Conservation (phyloP, 2,888 invertebrate genomes). For the Philereme vetulata region DNA sequence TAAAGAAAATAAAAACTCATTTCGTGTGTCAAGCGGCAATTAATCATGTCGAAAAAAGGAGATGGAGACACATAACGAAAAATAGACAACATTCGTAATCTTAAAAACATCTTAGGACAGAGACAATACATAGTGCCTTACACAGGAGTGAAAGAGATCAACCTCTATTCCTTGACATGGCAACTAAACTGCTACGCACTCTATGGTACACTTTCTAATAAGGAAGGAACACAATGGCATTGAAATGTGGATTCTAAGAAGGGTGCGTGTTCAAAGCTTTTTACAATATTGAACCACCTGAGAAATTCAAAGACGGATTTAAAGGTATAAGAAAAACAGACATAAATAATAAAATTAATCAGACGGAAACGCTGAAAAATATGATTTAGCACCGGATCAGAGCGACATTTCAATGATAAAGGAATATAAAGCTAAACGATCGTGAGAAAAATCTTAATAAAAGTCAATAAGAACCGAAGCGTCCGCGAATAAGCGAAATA, state of each 20-base stretch:
- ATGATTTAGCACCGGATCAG: slow-evolving; percentile 12
- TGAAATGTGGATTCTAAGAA: slow-evolving; percentile 21
- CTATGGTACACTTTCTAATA: background rate
- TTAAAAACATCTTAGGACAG: background rate
- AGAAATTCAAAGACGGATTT: slow-evolving; percentile 2
- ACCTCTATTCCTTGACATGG: slow-evolving; percentile 1
- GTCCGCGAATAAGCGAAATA: slow-evolving; percentile 7
- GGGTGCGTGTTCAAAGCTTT: slow-evolving; percentile 9
- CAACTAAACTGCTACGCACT: background rate
- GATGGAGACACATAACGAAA: slow-evolving; percentile 1
- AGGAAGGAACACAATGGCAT: slow-evolving; percentile 16
- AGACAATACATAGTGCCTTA: slow-evolving; percentile 1
- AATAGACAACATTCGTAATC: slow-evolving; percentile 1
- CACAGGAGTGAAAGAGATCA: background rate
- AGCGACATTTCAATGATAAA: slow-evolving; percentile 24
- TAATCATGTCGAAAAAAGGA: slow-evolving; percentile 38
- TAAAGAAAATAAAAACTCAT: slow-evolving; percentile 29
- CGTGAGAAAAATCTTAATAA: slow-evolving; percentile 19
- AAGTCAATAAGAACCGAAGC: slow-evolving; percentile 5
- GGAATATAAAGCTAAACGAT: slow-evolving; percentile 10
- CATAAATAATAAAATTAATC: slow-evolving; percentile 17
- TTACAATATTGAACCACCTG: slow-evolving; percentile 11
- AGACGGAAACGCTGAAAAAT: slow-evolving; percentile 16
- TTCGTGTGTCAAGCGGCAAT: slow-evolving; percentile 29
- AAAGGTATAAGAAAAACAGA: slow-evolving; percentile 5